Conservation (phyloP, 1,140 invertebrate genomes). For the Zaprionus taronus region DNA sequence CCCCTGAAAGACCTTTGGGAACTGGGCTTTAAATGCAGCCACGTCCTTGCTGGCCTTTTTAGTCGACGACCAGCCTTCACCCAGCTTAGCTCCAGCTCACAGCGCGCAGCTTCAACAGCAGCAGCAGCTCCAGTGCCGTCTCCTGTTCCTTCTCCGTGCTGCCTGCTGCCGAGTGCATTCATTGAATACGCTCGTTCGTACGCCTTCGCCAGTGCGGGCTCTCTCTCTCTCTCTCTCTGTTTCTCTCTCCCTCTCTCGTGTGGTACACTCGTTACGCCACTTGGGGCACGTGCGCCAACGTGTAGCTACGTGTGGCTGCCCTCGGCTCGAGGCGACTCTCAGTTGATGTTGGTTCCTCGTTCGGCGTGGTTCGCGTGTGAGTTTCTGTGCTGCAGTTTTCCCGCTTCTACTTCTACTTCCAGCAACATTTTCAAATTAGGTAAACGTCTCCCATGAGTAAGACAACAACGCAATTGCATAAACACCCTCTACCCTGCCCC, state of each 20-base stretch:
- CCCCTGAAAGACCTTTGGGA: neutral
- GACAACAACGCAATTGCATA: slow-evolving; percentile 19
- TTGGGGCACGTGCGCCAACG: slow-evolving; percentile 49
- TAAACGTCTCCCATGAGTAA: slow-evolving; percentile 25
- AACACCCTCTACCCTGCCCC: neutral
- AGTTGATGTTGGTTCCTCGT: slow-evolving; percentile 73
- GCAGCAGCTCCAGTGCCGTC: neutral
- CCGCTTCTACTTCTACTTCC: slow-evolving; percentile 15
- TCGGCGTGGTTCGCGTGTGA: slow-evolving; percentile 62
- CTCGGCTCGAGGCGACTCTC: slow-evolving; percentile 38
- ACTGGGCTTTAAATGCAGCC: slow-evolving; percentile 38
- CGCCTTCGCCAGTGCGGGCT: slow-evolving; percentile 26
- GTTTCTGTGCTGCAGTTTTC: slow-evolving; percentile 29
- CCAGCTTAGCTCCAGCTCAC: slow-evolving; percentile 20
- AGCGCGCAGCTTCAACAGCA: slow-evolving; percentile 14
- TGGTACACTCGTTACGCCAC: slow-evolving; percentile 33
- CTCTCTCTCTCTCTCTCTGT: slow-evolving; percentile 22
- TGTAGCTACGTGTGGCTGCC: slow-evolving; percentile 22
- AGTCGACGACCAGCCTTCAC: slow-evolving; percentile 33
- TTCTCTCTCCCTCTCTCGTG: neutral
- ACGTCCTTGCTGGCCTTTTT: slow-evolving; percentile 58
- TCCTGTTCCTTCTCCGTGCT: slow-evolving; percentile 1
- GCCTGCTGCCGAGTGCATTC: slow-evolving; percentile 16
- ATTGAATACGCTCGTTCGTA: slow-evolving; percentile 29
- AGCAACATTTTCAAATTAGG: slow-evolving; percentile 30